Conservation (phyloP, 2,797 vertebrate genomes). For the Gallinago stenura region DNA sequence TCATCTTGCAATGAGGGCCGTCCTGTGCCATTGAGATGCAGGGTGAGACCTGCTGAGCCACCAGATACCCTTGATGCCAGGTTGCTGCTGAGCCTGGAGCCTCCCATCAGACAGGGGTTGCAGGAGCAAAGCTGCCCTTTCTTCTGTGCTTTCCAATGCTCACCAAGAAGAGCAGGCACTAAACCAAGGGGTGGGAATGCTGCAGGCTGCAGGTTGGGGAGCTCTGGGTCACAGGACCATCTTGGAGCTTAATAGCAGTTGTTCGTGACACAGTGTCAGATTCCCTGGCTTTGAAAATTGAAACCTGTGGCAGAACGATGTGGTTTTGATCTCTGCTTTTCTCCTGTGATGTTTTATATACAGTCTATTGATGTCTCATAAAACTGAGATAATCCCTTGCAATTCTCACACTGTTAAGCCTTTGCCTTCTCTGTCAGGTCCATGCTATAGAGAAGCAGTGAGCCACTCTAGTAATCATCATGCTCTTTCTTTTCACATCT, state of each 20-base stretch:
- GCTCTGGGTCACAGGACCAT: neutral
- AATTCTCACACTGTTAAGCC: slow-evolving; percentile 29
- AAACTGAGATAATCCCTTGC: slow-evolving; percentile 56
- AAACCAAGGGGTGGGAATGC: neutral
- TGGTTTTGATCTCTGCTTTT: slow-evolving; percentile 49
- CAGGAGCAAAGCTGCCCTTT: neutral
- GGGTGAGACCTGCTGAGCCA: neutral
- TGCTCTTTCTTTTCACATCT: neutral
- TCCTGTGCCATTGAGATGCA: rapidly evolving
- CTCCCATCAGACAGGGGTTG: neutral
- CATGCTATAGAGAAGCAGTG: neutral
- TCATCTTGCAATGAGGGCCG: rapidly evolving
- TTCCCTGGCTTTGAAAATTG: slow-evolving; percentile 35
- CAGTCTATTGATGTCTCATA: slow-evolving; percentile 11
- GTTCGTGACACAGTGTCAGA: neutral
- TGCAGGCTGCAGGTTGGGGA: neutral
- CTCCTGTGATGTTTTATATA: slow-evolving; percentile 16
- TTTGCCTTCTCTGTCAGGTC: slow-evolving; percentile 24
- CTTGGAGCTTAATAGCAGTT: neutral
- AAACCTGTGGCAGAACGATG: neutral
- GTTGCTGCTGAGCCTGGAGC: neutral
- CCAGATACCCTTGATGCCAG: neutral
- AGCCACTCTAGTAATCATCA: neutral
- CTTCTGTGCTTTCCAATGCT: neutral
- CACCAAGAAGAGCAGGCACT: neutral